Conservation (phyloP, 2,888 invertebrate species). For the Chloromyia formosa region DNA sequence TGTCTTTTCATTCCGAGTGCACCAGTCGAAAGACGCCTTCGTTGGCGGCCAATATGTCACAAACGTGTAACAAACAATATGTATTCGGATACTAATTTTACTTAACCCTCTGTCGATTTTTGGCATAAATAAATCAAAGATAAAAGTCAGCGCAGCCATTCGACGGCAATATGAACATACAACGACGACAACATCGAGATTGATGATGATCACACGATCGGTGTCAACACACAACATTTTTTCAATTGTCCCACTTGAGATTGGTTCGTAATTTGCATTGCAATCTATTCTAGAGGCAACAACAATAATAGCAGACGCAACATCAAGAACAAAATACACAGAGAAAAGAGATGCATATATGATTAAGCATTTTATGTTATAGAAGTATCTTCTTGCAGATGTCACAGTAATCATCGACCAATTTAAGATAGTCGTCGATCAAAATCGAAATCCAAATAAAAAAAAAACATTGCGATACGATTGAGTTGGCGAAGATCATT, state of each 20-base stretch:
- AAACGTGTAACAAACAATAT: not conserved
- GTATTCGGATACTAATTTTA: conserved; percentile 38
- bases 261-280: not conserved
- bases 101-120: conserved; percentile 42
- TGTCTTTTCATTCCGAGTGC: conserved; percentile 1
- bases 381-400: not conserved
- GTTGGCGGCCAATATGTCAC: conserved; percentile 27
- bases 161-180: not conserved
- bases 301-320: not conserved
- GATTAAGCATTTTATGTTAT: not conserved
- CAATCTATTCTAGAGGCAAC: not conserved
- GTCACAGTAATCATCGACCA: conserved; percentile 15
- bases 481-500: conserved; percentile 30
- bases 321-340: not conserved
- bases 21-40: conserved; percentile 25
- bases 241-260: not conserved
- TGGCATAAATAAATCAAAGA: conserved; percentile 38
- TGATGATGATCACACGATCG: conserved; percentile 34
- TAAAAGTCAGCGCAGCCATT: too few relatives aligned
- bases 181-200: conserved; percentile 19
- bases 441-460: not conserved
- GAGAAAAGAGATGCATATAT: not conserved
- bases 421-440: conserved; percentile 33
- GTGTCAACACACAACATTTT: conserved; percentile 17
- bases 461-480: not conserved